Percentiles rank a stretch among this genome's conserved stretches.
phyloP scores from a whole-genome alignment of 2,888 invertebrate species.

The Branchellion lobata region DNA sequence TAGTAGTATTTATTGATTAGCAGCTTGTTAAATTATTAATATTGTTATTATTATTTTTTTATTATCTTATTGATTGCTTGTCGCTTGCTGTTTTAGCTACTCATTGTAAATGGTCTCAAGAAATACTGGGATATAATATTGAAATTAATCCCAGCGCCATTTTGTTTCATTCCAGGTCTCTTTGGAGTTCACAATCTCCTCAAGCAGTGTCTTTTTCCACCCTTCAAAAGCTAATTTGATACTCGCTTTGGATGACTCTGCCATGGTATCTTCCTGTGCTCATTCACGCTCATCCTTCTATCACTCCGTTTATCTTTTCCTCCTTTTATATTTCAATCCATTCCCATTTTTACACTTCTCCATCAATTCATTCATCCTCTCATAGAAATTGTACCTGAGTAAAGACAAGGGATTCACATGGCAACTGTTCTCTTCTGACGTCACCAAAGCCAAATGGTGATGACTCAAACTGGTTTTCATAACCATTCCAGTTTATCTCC shows the following conservation, averaged over 20 bases:
- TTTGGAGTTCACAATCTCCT: background rate
- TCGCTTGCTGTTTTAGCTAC: too few species aligned
- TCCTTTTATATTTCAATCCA: background rate
- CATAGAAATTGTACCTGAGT: conserved; percentile 57
- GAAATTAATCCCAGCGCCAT: too few species aligned
- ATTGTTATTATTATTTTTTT: too few species aligned
- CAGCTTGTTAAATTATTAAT: too few species aligned
- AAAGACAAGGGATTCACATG: conserved; percentile 60
- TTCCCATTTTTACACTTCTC: too few species aligned
- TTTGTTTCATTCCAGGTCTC: background rate
- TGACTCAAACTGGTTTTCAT: too few species aligned
- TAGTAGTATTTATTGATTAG: too few species aligned
- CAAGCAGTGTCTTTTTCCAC: conserved; percentile 9
- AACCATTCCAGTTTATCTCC: too few species aligned
- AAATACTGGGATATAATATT: too few species aligned
- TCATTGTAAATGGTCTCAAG: too few species aligned
- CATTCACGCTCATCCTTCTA: background rate
- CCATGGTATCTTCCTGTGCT: background rate
- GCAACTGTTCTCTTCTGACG: conserved; percentile 50
- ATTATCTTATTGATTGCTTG: too few species aligned
- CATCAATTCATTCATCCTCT: too few species aligned
- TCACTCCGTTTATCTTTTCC: background rate
- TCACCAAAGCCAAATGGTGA: conserved; percentile 49
- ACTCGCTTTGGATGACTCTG: background rate
- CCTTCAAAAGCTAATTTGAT: background rate